Evolutionary conservation across 2,888 invertebrate genomes (phyloP).

Genomic region (Argyresthia goedartella): DNA sequence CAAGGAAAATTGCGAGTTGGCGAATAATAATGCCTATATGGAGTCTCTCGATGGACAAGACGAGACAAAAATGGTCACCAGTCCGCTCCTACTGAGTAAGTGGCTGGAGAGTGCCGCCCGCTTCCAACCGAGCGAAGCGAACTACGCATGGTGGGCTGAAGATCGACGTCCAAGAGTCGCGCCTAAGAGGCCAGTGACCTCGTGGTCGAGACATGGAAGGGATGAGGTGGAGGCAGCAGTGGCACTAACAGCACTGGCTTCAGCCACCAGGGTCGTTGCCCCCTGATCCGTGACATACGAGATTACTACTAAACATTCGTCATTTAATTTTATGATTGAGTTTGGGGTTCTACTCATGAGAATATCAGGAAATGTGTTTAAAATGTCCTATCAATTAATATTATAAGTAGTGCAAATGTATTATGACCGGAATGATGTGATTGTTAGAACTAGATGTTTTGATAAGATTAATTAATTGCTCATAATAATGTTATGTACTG

Average conservation of each 20-base stretch:
- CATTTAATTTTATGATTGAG: background rate
- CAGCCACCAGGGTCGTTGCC: conserved; percentile 43
- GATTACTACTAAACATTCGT: background rate
- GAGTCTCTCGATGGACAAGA: conserved; percentile 16
- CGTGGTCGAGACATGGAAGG: conserved; percentile 65
- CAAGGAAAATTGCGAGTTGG: conserved; percentile 38
- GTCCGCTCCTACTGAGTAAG: conserved; percentile 76
- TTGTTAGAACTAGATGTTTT: too few relatives aligned
- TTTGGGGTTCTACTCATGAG: background rate
- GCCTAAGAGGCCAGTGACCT: conserved; percentile 34
- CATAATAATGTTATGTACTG: too few relatives aligned
- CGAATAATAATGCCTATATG: conserved; percentile 47
- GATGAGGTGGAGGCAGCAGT: conserved; percentile 84
- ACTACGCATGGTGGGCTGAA: conserved; percentile 76
- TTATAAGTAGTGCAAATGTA: too few relatives aligned
- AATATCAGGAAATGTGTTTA: too few relatives aligned
- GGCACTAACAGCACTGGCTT: conserved; percentile 77
- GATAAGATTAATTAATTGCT: too few relatives aligned
- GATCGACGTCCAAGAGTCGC: conserved; percentile 22
- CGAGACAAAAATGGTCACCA: conserved; percentile 44
- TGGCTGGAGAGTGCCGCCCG: conserved; percentile 83
- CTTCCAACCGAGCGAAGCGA: conserved; percentile 79
- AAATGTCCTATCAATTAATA: too few relatives aligned
- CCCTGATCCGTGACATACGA: conserved; percentile 17
- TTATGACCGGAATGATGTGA: too few relatives aligned